Percentiles rank a stretch among this genome's conserved stretches.
phyloP scores from a whole-genome alignment of 1,140 invertebrate genomes.

The Pseudoatta argentina region DNA sequence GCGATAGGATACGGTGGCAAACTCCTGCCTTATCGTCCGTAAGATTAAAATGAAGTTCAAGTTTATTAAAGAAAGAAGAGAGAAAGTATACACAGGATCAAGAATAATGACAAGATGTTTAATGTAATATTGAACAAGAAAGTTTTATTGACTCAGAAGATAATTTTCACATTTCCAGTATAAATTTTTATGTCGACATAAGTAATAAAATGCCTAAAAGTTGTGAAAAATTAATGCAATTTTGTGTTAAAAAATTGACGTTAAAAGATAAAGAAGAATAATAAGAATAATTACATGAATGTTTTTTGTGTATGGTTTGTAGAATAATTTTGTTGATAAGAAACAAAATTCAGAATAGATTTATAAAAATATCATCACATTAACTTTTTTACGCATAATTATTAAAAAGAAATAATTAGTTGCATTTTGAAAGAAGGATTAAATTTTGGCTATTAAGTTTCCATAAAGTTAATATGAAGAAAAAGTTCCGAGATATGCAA shows the following conservation, averaged over 20 bases:
- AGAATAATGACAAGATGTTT: not conserved
- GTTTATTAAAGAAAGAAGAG: not conserved
- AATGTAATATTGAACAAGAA: slow-evolving; percentile 3
- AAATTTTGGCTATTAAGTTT: too few relatives aligned
- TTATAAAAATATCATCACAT: not conserved
- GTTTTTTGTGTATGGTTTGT: not conserved
- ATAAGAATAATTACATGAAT: not conserved
- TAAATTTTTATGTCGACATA: not conserved
- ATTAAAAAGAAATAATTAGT: not conserved
- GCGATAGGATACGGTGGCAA: slow-evolving; percentile 18
- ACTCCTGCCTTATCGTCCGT: slow-evolving; percentile 43
- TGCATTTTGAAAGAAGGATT: not conserved
- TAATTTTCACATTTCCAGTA: not conserved
- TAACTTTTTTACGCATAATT: not conserved
- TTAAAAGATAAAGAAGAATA: not conserved
- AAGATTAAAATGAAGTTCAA: slow-evolving; percentile 43
- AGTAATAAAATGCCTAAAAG: not conserved
- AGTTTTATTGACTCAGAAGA: not conserved
- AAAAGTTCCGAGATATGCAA: too few relatives aligned
- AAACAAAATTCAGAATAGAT: not conserved
- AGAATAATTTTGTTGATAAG: not conserved
- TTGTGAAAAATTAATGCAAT: not conserved
- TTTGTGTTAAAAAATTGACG: not conserved
- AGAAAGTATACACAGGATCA: too few relatives aligned
- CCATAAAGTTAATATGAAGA: too few relatives aligned